A percentile compares a stretch with the other conserved stretches of the same genome.
These are phyloP conservation scores for Drosophila macrospina DNA, from an alignment of 2,888 invertebrate species.

Conservation along the genomic window DNA sequence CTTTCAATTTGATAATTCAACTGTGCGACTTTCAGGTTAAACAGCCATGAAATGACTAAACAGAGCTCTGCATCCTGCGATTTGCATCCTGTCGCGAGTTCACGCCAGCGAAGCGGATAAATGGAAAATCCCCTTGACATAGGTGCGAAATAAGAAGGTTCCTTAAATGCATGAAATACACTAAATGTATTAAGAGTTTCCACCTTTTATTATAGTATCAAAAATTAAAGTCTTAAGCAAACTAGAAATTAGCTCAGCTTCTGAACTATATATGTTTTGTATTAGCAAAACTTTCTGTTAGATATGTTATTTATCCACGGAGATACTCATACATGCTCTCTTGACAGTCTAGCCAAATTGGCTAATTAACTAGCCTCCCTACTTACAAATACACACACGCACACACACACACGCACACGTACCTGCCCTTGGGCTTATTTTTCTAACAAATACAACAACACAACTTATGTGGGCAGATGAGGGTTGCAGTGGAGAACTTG, in stretches of 20 bases:
- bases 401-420: conserved; percentile 13
- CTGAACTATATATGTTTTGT: conserved; percentile 56
- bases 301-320: conserved; percentile 6
- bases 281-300: conserved; percentile 60
- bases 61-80: conserved; percentile 27
- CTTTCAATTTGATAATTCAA: conserved; percentile 64
- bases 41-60: conserved; percentile 67
- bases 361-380: conserved; percentile 64
- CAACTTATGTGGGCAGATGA: conserved; percentile 23
- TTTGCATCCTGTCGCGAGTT: conserved; percentile 27
- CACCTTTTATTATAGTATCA: not conserved
- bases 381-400: conserved; percentile 7
- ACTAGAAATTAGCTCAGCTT: conserved; percentile 26
- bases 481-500: not conserved
- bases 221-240: not conserved
- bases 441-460: conserved; percentile 24
- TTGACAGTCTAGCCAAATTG: conserved; percentile 55
- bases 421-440: conserved; percentile 49
- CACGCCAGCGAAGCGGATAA: conserved; percentile 33
- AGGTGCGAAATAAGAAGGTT: not conserved
- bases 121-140: conserved; percentile 49
- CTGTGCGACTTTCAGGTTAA: conserved; percentile 69
- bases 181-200: not conserved
- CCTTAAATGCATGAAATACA: not conserved
- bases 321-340: conserved; percentile 32